These are phyloP conservation scores for Anthophora plumipes DNA, from an alignment of 2,888 invertebrate genomes.

Conservation along the genomic window DNA sequence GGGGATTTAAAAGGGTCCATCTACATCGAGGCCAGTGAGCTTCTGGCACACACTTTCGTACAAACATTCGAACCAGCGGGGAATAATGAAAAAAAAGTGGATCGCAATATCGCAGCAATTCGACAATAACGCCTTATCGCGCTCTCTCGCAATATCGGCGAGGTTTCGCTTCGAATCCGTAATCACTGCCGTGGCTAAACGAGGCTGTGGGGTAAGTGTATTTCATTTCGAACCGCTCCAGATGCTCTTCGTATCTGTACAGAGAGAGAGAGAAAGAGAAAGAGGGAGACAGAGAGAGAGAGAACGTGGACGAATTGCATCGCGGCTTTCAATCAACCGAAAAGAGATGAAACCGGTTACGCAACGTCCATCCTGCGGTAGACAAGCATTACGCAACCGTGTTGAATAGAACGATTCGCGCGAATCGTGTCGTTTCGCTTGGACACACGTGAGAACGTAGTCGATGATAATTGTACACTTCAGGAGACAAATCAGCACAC, in stretches of 20 bases:
- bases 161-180: slow-evolving; percentile 17
- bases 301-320: slow-evolving; percentile 11
- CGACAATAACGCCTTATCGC: slow-evolving; percentile 27
- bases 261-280: neutral
- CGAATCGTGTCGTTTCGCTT: slow-evolving; percentile 9
- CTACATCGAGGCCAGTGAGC: too few relatives aligned
- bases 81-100: slow-evolving; percentile 22
- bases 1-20: too few relatives aligned
- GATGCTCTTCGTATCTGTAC: neutral
- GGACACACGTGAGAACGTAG: slow-evolving; percentile 10
- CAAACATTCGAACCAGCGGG: too few relatives aligned
- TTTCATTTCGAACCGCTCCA: slow-evolving; percentile 10
- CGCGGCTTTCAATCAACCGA: slow-evolving; percentile 2
- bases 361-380: slow-evolving; percentile 30
- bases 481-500: too few relatives aligned
- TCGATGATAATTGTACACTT: slow-evolving; percentile 28
- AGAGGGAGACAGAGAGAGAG: too few relatives aligned
- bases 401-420: slow-evolving; percentile 31
- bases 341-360: slow-evolving; percentile 22
- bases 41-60: neutral
- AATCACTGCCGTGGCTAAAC: neutral
- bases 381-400: slow-evolving; percentile 39
- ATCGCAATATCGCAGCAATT: slow-evolving; percentile 34
- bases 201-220: neutral
- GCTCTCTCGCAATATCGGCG: neutral